Evolutionary conservation across 2,113 vertebrate genomes (phyloP), one percentile per base, ranked within the genome.

Genomic region (Pontoporia blainvillei): DNA sequence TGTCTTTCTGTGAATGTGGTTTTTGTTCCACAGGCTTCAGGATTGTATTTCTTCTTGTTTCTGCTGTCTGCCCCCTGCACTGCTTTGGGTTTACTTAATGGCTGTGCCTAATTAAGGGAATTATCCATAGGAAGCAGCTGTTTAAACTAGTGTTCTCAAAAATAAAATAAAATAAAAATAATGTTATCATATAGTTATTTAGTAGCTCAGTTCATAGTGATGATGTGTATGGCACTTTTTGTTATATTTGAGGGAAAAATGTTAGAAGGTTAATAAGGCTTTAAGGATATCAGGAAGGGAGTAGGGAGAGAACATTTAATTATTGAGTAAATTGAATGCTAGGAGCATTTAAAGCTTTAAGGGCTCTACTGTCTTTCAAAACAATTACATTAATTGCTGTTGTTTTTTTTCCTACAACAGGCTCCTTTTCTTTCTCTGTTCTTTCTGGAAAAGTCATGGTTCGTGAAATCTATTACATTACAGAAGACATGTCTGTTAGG

Each of bases 391-490:
- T 95, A 89, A 93, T 84, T 66, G 6, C 34, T 92, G 1, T 46
- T 93, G 23, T 73, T 59, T 94, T n/a, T n/a, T 39, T 17, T 86
- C 94, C 61, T 84, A 41, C 59, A 72, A 66, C 98, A 99, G 99
- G 99, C 96, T 99, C 99, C 34, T 99, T 99, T 96, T 99, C 99
- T 0, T 99, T 99, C 98, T 99, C 99, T 64, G 99, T 99, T 96
- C 99, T 99, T 78, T 99, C 99, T 61, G 99, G 99, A 95, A 99
- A 99, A 98, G 98, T 99, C 98, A 99, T 99, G 99, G 99, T 99
- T 98, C 99, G 99, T 83, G 99, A 99, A 96, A 99, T 99, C 96
- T 99, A 99, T 98, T 99, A 99, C 97, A 99, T 99, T 98, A 99
- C 99, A 95, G 99, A 99, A 97, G 99, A 99, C 98, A 99, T 99